Base-by-base conservation (phyloP, 2,888 invertebrate genomes). In the Polymixis flavicincta region DNA sequence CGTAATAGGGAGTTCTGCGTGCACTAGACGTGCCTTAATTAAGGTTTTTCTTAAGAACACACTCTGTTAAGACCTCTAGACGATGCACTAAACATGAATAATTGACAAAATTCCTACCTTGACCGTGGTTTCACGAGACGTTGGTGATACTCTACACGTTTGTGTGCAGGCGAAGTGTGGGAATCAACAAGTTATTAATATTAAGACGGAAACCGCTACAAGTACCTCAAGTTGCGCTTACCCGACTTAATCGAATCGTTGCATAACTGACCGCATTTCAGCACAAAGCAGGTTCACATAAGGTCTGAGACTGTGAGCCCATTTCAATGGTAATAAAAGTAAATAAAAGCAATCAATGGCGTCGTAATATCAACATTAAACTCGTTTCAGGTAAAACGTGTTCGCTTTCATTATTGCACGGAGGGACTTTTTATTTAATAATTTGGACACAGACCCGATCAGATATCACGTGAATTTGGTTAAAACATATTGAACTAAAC, bases 231-330 rank as follows among this genome's bases (percentile, higher is more conserved):
- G 52, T 78, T 75, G 48, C 71, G 73, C 63, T 71, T 59, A 68
- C 63, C 66, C 71, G 60, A 67, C 14, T 74, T 60, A 59, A 76
- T 78, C 45, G 72, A 82, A 82, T 67, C 50, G 32, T 87, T 88
- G 74, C 82, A 64, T 79, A 87, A 89, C 78, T 85, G 87, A 84
- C 87, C 88, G 84, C 88, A 87, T 85, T 87, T 69, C 65, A 75
- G 76, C n/a, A 61, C 72, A 80, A 80, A 84, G 65, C 61, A 73
- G 59, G 73, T 57, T 74, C 68, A 78, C 59, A 77, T 80, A 80
- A 70, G 74, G 54, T 71, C 57, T 59, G 76, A 67, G n/a, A 42
- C 28, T 70, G 57, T 61, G 70, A 61, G 45, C 28, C 22, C 37
- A 71, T 52, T 74, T 66, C 45, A 65, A 73, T 71, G 54, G 22